Evolutionary conservation across 1,140 invertebrate species (phyloP).

Genomic region (Potamilus streckersoni): DNA sequence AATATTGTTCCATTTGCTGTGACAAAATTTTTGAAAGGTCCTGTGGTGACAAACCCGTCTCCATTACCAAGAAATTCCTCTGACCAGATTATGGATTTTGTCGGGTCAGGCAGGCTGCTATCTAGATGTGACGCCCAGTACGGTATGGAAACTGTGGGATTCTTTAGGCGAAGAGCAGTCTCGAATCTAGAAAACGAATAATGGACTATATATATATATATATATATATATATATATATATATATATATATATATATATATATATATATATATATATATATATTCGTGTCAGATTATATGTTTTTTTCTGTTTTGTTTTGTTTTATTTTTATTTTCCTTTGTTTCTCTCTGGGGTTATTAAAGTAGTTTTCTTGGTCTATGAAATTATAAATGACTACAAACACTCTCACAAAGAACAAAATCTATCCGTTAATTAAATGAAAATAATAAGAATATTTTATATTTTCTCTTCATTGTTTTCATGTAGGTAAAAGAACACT

Average conservation of each 20-base stretch:
- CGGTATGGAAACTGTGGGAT: constrained; percentile 57
- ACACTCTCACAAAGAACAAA: not conserved
- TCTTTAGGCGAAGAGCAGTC: constrained; percentile 41
- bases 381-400: not conserved
- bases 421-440: not conserved
- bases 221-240: not conserved
- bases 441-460: not conserved
- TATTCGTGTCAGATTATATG: not conserved
- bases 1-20: constrained; percentile 27
- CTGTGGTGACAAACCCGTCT: constrained; percentile 64
- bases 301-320: not conserved
- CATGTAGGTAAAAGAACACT: no score
- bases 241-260: not conserved
- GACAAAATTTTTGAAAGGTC: constrained; percentile 56
- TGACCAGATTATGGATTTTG: constrained; percentile 64
- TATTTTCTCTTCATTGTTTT: no score
- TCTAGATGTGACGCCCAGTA: constrained; percentile 68
- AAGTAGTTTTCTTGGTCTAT: not conserved
- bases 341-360: not conserved
- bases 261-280: not conserved
- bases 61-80: constrained; percentile 63
- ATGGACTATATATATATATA: no score
- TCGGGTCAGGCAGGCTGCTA: constrained; percentile 54
- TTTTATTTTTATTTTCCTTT: no score
- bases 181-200: constrained; percentile 40